A percentile compares a stretch with the other conserved stretches of the same genome.
phyloP scores from a whole-genome alignment of 2,113 vertebrate genomes.

The Bothrops jararaca region DNA sequence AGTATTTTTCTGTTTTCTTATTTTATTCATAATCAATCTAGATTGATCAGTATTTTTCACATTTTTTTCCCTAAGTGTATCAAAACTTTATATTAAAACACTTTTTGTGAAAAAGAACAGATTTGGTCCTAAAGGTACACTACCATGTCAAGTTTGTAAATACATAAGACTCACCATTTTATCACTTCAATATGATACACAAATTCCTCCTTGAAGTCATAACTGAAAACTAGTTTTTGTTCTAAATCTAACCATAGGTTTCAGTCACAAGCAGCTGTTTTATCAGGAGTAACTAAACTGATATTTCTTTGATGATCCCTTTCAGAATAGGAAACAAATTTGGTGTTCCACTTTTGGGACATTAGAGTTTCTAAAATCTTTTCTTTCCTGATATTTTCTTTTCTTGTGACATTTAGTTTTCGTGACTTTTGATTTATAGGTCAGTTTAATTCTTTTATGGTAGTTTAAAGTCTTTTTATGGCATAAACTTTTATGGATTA shows the following conservation, averaged over 20 bases:
- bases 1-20: not conserved
- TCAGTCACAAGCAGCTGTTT: not conserved
- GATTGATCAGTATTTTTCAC: not conserved
- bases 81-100: not conserved
- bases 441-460: not conserved
- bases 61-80: not conserved
- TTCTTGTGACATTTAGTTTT: not conserved
- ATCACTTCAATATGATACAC: not conserved
- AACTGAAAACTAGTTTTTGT: not conserved
- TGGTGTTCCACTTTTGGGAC: not conserved
- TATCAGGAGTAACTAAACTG: not conserved
- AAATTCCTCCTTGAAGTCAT: not conserved
- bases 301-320: not conserved
- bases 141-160: not conserved
- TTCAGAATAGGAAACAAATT: not conserved
- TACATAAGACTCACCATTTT: not conserved
- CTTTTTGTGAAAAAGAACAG: not conserved
- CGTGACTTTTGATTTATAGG: not conserved
- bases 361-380: not conserved
- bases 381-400: not conserved
- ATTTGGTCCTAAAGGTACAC: not conserved
- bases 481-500: not conserved
- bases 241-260: not conserved
- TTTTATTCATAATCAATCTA: not conserved
- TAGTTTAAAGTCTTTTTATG: not conserved